These are phyloP conservation scores for Potamarius usumacintae DNA, from an alignment of 2,113 vertebrate genomes.

Conservation along the genomic window DNA sequence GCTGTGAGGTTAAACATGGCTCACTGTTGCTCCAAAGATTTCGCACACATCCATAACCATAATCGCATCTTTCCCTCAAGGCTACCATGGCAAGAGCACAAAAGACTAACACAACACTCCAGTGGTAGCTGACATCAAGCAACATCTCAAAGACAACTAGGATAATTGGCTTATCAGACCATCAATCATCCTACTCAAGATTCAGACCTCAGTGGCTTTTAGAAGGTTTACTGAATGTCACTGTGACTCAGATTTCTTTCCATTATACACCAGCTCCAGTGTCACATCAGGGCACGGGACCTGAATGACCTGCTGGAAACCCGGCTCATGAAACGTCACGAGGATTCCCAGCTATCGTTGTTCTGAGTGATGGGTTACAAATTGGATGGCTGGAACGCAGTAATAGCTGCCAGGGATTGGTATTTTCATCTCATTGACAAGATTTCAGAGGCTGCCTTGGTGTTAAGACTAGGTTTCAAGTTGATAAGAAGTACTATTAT, in stretches of 20 bases:
- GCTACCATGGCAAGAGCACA: neutral
- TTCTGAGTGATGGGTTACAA: slow-evolving; percentile 42
- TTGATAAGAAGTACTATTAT: neutral
- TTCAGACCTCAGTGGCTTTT: neutral
- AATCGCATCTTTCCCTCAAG: neutral
- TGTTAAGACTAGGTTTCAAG: neutral
- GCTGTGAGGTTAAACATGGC: neutral
- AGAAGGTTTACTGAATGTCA: slow-evolving; percentile 13
- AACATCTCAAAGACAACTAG: neutral
- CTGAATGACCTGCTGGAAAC: slow-evolving; percentile 14
- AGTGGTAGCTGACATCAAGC: too few species aligned
- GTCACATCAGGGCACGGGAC: neutral
- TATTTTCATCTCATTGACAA: slow-evolving; percentile 31
- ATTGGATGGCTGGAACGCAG: slow-evolving; percentile 33
- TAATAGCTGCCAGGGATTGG: slow-evolving; percentile 25
- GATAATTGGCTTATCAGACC: neutral
- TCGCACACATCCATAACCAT: neutral
- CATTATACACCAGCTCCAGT: neutral
- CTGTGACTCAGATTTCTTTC: neutral
- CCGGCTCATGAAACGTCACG: slow-evolving; percentile 17
- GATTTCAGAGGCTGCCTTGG: slow-evolving; percentile 11
- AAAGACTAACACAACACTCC: neutral
- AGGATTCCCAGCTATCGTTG: neutral
- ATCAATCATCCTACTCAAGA: slow-evolving; percentile 13
- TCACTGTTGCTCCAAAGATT: neutral